phyloP scores from a whole-genome alignment of 1,140 invertebrate species.

The Lepidostoma basale region DNA sequence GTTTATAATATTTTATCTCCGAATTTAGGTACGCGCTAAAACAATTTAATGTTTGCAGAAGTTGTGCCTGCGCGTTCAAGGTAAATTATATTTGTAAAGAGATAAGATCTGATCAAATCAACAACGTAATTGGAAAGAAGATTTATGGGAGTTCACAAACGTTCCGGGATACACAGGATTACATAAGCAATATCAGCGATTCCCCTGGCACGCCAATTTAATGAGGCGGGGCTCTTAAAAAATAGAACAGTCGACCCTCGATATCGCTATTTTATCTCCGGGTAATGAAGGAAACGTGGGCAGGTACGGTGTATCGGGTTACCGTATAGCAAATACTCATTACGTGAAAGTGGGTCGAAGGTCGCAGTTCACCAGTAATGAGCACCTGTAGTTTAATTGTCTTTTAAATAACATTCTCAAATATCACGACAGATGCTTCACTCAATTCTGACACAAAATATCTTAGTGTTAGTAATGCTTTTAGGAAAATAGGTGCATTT shows the following conservation, averaged over 20 bases:
- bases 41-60: too few relatives aligned
- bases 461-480: too few relatives aligned
- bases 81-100: too few relatives aligned
- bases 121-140: background rate
- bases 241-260: background rate
- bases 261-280: background rate
- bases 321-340: conserved; percentile 1
- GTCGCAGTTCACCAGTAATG: background rate
- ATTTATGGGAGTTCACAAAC: background rate
- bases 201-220: background rate
- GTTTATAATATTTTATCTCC: too few relatives aligned
- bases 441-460: too few relatives aligned
- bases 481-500: too few relatives aligned
- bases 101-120: background rate
- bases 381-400: background rate
- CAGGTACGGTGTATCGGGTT: conserved; percentile 1
- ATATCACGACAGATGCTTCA: too few relatives aligned
- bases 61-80: too few relatives aligned
- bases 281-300: background rate
- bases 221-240: background rate
- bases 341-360: background rate
- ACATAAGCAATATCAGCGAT: background rate
- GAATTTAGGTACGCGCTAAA: too few relatives aligned
- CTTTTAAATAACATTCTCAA: too few relatives aligned
- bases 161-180: background rate